Evolutionary conservation across 2,113 vertebrate genomes (phyloP), one percentile per base, ranked within the genome.

Genomic region (Chrysemys picta): DNA sequence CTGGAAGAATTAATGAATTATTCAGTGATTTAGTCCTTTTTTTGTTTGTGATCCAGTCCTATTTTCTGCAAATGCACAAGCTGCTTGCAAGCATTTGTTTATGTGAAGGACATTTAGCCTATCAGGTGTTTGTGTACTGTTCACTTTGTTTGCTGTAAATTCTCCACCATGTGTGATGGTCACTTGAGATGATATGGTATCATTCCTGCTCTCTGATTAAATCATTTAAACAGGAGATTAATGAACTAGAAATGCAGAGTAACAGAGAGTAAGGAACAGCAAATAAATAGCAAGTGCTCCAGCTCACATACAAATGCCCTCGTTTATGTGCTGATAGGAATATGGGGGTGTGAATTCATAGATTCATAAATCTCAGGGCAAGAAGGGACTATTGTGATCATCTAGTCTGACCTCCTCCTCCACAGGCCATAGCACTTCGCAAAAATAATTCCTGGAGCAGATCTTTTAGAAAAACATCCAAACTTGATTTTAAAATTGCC

Each of bases 11-110:
- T 85, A 94, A 96, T 95, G 38, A 76, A 97, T 97, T 93, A 96
- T 96, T 96, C 95, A 97, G 88, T 82, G 91, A 54, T 69, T 93
- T 86, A 90, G 95, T 69, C 91, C 88, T 96, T 72, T 72, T 72
- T 84, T 90, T 7, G 0, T 87, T 95, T 87, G 91, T 1, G 10
- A 93, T 92, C 94, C 95, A 96, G 90, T 96, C 9, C 82, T 80
- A 94, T 93, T 94, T 95, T 90, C 88, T 89, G 78, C 42, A 95
- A 96, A 96, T 94, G 56, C 91, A 95, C 95, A 94, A 90, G 93
- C 82, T 86, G 72, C 91, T 87, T 88, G 89, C 56, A 89, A 79
- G 5, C 85, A 72, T 93, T 94, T 97, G 95, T 96, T 82, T 94
- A 80, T 3, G 29, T 90, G 93, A 96, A 96, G 96, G 95, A 90